phyloP scores from a whole-genome alignment of 2,888 invertebrate genomes.

The Aplocera efformata region DNA sequence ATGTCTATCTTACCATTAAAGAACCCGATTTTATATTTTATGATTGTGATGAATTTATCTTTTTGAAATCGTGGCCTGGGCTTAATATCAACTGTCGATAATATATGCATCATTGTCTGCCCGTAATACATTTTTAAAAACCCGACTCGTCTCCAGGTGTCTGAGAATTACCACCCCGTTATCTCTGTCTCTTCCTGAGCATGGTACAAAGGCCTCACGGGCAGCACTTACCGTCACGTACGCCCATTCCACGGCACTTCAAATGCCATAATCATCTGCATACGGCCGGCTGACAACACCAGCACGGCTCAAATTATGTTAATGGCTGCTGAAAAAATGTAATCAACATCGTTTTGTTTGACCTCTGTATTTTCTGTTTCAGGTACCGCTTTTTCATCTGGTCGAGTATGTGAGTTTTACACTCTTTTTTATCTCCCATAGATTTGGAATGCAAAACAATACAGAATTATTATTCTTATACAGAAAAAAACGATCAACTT shows the following conservation, averaged over 20 bases:
- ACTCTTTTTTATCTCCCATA: conserved; percentile 19
- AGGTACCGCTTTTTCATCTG: conserved; percentile 42
- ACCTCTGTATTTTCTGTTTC: conserved; percentile 54
- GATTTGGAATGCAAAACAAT: too few relatives aligned
- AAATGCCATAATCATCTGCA: conserved; percentile 53
- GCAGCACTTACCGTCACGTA: conserved; percentile 43
- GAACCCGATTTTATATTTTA: too few relatives aligned
- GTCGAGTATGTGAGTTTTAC: conserved; percentile 26
- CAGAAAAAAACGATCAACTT: conserved; percentile 44
- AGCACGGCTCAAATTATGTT: conserved; percentile 51
- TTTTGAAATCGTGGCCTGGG: too few relatives aligned
- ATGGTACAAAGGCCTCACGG: conserved; percentile 46
- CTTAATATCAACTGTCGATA: too few relatives aligned
- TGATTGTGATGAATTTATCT: too few relatives aligned
- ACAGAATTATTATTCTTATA: too few relatives aligned
- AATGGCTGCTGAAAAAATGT: conserved; percentile 51
- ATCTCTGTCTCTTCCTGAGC: conserved; percentile 59
- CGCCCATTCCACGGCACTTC: conserved; percentile 53
- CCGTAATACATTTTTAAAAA: too few relatives aligned
- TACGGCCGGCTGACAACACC: conserved; percentile 42
- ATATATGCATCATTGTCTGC: too few relatives aligned
- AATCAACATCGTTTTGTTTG: conserved; percentile 52
- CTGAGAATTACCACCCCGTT: conserved; percentile 29
- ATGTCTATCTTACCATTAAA: too few relatives aligned
- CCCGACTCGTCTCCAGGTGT: too few relatives aligned